Evolutionary conservation across 2,113 vertebrate species (phyloP).

Genomic region (Pan troglodytes): NHGRI_mPanTro3-v2.1_pri NC_072398.2:70104501-70105000

Average conservation of each 20-base stretch:
- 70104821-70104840: not conserved
- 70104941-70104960: too few species aligned
- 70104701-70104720: not conserved
- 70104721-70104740: not conserved
- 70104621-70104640: not conserved
- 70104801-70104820: not conserved
- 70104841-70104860: not conserved
- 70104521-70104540: not conserved
- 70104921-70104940: too few species aligned
- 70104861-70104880: not conserved
- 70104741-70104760: not conserved
- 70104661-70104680: not conserved
- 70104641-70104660: not conserved
- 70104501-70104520: not conserved
- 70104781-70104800: not conserved
- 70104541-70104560: not conserved
- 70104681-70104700: fast-evolving
- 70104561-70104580: not conserved
- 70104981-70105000: too few species aligned
- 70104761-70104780: not conserved
- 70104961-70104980: too few species aligned
- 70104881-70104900: not conserved
- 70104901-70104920: not conserved
- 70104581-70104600: not conserved
- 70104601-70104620: not conserved